phyloP scores from a whole-genome alignment of 2,797 vertebrate genomes.

The Falco biarmicus region DNA sequence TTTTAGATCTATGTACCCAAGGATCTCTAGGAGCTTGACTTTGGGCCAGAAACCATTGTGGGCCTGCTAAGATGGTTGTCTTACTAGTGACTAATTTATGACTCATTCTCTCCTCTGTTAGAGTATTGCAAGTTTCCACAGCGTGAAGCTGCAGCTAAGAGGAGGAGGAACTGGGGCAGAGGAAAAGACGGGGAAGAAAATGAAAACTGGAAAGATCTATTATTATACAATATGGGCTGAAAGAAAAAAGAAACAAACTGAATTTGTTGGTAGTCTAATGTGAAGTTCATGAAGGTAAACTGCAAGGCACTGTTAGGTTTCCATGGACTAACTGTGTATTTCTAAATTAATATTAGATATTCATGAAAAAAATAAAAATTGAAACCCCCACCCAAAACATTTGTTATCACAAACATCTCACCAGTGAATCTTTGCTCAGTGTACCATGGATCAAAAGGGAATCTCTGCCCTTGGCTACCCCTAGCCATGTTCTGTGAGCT shows the following conservation, averaged over 20 bases:
- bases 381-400: background rate
- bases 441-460: background rate
- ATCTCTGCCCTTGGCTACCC: background rate
- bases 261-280: background rate
- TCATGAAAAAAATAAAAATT: background rate
- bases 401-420: background rate
- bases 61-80: background rate
- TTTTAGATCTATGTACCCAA: background rate
- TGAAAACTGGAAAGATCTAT: background rate
- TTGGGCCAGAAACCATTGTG: constrained; percentile 16
- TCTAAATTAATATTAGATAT: background rate
- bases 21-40: constrained; percentile 4
- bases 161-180: background rate
- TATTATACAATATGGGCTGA: background rate
- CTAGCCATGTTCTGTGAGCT: background rate
- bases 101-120: constrained; percentile 38
- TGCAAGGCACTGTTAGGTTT: background rate
- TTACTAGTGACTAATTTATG: constrained; percentile 46
- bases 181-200: background rate
- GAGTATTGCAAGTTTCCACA: background rate
- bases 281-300: background rate
- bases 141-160: background rate
- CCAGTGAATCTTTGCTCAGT: background rate
- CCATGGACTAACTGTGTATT: background rate
- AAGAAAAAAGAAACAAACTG: background rate